phyloP scores from a whole-genome alignment of 2,797 vertebrate species.

The Phrynocephalus vlangalii region DNA sequence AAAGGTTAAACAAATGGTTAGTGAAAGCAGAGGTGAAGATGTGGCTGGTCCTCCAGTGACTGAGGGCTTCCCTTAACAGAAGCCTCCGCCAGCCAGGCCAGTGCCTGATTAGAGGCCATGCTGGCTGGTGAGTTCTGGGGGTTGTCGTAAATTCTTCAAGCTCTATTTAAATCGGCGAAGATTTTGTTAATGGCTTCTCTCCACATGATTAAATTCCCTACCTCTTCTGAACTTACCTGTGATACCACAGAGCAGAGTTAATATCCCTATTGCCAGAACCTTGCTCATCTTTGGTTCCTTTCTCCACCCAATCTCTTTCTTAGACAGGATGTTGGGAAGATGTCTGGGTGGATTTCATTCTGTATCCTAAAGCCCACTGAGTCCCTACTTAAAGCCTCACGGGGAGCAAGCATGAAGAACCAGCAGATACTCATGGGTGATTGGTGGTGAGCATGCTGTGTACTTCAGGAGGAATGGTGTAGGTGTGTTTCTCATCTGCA shows the following conservation, averaged over 20 bases:
- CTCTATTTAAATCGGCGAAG: too few species aligned
- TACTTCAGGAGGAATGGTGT: neutral
- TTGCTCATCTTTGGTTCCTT: neutral
- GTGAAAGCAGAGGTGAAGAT: too few species aligned
- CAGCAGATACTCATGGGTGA: neutral
- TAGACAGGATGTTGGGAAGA: neutral
- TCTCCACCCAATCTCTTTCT: neutral
- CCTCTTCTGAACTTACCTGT: neutral
- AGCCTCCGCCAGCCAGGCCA: too few species aligned
- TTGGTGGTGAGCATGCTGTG: neutral
- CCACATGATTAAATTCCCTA: neutral
- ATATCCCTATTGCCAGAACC: neutral
- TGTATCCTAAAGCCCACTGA: neutral
- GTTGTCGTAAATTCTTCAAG: too few species aligned
- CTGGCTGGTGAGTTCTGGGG: too few species aligned
- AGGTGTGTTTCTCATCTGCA: neutral
- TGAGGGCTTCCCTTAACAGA: too few species aligned
- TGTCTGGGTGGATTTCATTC: neutral
- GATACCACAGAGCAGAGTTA: neutral
- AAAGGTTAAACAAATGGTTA: neutral
- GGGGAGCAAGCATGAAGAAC: neutral
- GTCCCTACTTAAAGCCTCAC: neutral
- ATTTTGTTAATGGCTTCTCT: neutral
- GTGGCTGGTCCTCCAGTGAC: too few species aligned
- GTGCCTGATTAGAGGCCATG: too few species aligned